Base-by-base conservation (phyloP, 2,113 vertebrate genomes). In the Mormoops blainvillei region DNA sequence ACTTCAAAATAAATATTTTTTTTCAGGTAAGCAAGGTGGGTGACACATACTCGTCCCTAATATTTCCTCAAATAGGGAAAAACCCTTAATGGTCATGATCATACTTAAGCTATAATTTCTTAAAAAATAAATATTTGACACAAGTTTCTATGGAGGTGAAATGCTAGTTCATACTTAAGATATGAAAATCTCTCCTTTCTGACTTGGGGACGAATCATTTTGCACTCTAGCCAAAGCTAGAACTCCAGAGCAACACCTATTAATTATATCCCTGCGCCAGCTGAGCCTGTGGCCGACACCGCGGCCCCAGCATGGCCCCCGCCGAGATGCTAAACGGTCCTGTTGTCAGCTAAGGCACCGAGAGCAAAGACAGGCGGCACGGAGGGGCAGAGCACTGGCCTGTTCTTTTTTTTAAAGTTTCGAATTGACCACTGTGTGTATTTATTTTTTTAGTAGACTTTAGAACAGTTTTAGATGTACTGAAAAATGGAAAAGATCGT, bases 151-250 rank as follows among this genome's bases (percentile, higher is more conserved):
- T 52, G 33, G n/a, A 88, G 50, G 36, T 63, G 83, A 87, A 89
- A 45, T 41, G 24, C 28, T 78, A 33, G 58, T 58, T 97, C 38
- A 31, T 83, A 68, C 83, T 56, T 89, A 31, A 90, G 85, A 86
- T 65, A 83, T 89, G 91, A 93, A 91, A 96, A 90, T 82, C 33
- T 94, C 77, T 52, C 16, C 68, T 86, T 91, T 67, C 78, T 41
- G 73, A 36, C 91, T 91, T 71, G 88, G 89, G 61, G 86, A 93
- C 70, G 93, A 96, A 93, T 89, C 95, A 50, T 96, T 98, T 97
- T 95, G 58, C 96, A 89, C 95, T 71, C 58, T 7, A 41, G 61
- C 31, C 82, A 48, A 92, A 94, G 93, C 91, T 70, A 13, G 86
- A 93, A 61, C 68, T 74, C 78, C 18, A 61, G 86, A 96, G 74